phyloP scores from a whole-genome alignment of 2,113 vertebrate genomes.

The Hoplias malabaricus region DNA sequence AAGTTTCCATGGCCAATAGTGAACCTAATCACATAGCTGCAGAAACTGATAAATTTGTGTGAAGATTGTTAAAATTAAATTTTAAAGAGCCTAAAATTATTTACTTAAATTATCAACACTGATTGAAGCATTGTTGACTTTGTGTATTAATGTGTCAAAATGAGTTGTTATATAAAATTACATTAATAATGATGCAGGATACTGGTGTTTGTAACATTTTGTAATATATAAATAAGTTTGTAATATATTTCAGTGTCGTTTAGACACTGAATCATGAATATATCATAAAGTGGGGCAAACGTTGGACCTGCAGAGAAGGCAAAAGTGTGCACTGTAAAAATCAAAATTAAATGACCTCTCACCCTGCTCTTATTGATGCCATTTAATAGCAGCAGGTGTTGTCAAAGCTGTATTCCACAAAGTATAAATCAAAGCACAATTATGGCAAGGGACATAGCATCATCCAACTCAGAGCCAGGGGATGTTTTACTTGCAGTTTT shows the following conservation, averaged over 20 bases:
- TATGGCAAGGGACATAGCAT: constrained; percentile 62
- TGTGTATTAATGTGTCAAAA: too few relatives aligned
- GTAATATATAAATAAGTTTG: too few relatives aligned
- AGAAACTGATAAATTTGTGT: too few relatives aligned
- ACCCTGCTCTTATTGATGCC: constrained; percentile 76
- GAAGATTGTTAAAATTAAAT: too few relatives aligned
- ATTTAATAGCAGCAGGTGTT: constrained; percentile 76
- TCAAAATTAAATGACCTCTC: constrained; percentile 83
- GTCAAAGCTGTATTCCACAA: constrained; percentile 71
- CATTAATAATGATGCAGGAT: background rate
- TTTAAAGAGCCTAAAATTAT: too few relatives aligned
- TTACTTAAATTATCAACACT: too few relatives aligned
- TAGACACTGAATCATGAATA: constrained; percentile 78
- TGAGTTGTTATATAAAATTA: background rate
- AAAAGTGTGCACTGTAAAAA: constrained; percentile 74
- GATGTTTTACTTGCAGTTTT: constrained; percentile 25
- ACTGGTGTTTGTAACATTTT: background rate
- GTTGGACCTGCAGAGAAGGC: constrained; percentile 72
- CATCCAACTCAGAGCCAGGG: constrained; percentile 1
- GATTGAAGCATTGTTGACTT: too few relatives aligned
- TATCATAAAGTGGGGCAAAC: constrained; percentile 69
- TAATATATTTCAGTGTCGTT: too few relatives aligned
- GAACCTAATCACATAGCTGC: too few relatives aligned
- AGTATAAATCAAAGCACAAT: constrained; percentile 79
- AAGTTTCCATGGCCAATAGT: too few relatives aligned